phyloP scores from a whole-genome alignment of 2,888 invertebrate genomes.

The Acheta domesticus region DNA sequence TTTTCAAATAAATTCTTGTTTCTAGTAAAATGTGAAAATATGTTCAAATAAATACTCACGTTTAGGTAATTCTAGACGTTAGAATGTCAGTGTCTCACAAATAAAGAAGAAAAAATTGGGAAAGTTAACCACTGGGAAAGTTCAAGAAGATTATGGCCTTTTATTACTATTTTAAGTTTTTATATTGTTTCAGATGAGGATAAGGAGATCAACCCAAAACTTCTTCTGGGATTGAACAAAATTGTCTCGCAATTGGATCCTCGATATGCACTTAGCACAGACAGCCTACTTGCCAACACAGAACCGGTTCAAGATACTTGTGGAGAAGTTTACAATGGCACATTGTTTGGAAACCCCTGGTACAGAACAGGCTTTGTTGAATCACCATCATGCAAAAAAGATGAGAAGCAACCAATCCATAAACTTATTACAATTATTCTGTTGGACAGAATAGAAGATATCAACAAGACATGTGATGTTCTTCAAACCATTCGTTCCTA shows the following conservation, averaged over 20 bases:
- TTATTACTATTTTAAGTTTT: constrained; percentile 36
- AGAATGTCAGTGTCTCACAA: neutral
- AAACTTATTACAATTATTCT: constrained; percentile 34
- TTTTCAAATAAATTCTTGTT: too few species aligned
- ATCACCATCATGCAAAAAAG: constrained; percentile 25
- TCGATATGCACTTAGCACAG: constrained; percentile 32
- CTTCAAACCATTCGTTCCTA: neutral
- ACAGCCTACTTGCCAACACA: neutral
- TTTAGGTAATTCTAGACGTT: neutral
- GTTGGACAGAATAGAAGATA: constrained; percentile 40
- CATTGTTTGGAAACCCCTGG: constrained; percentile 35
- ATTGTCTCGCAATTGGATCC: constrained; percentile 35
- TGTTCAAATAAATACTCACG: too few species aligned
- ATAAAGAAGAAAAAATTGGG: neutral
- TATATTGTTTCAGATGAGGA: neutral
- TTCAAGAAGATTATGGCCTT: constrained; percentile 39
- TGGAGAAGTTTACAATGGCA: constrained; percentile 32
- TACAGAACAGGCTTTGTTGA: constrained; percentile 37
- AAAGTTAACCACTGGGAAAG: too few species aligned
- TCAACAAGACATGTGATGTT: neutral
- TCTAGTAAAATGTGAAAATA: too few species aligned
- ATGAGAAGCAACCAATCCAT: constrained; percentile 32
- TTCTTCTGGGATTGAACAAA: constrained; percentile 33
- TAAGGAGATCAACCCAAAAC: constrained; percentile 27
- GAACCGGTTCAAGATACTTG: constrained; percentile 25